Evolutionary conservation across 2,113 vertebrate species (phyloP).

Genomic region (Trematocara nigrifrons): DNA sequence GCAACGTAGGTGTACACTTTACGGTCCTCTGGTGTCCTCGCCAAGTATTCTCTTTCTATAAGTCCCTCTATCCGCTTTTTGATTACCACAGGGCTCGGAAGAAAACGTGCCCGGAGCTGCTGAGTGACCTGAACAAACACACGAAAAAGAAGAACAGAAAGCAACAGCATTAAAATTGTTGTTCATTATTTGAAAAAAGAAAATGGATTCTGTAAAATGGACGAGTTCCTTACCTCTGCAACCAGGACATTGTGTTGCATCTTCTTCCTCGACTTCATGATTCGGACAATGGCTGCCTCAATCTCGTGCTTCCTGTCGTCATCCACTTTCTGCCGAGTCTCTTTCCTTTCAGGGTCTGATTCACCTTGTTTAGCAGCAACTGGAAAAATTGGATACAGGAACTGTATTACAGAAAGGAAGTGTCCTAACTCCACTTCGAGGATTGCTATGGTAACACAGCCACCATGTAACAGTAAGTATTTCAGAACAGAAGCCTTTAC

Average conservation of each 20-base stretch:
- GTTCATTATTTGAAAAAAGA: background rate
- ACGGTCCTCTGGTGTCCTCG: conserved; percentile 95
- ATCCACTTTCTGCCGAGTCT: conserved; percentile 97
- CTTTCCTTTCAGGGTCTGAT: conserved; percentile 94
- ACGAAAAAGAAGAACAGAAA: background rate
- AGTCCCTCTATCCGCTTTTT: conserved; percentile 99
- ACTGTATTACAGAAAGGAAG: background rate
- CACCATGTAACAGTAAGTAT: background rate
- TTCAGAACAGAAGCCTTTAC: background rate
- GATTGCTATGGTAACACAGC: background rate
- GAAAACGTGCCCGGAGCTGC: conserved; percentile 91
- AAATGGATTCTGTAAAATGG: background rate
- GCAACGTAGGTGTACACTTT: conserved; percentile 99
- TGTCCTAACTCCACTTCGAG: background rate
- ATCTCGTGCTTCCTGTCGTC: conserved; percentile 98
- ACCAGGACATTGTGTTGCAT: conserved; percentile 98
- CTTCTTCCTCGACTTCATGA: conserved; percentile 98
- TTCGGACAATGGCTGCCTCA: conserved; percentile 96
- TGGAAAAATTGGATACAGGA: conserved; percentile 35
- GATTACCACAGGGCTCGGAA: conserved; percentile 97
- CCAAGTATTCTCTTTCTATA: conserved; percentile 99
- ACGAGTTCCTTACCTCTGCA: conserved; percentile 80
- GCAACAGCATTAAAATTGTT: background rate
- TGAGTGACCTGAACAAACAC: conserved; percentile 84
- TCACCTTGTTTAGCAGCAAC: conserved; percentile 98